These are phyloP conservation scores for Diplodus puntazzo DNA, from an alignment of 2,797 vertebrate species.

Conservation along the genomic window DNA sequence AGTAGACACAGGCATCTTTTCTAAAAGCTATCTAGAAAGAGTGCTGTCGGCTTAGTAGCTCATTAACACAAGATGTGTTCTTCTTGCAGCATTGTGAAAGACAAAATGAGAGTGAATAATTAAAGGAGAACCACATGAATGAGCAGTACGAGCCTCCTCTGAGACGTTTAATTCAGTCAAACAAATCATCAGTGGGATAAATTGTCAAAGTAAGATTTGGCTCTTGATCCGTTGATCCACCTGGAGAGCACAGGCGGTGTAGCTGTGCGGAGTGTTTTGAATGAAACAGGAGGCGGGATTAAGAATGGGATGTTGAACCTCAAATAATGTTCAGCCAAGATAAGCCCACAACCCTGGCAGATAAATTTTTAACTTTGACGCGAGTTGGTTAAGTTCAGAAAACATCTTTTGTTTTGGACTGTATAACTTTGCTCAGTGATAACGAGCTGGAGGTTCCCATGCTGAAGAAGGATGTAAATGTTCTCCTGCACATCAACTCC, in stretches of 20 bases:
- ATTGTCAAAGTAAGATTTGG: slow-evolving; percentile 2
- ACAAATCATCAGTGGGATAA: slow-evolving; percentile 20
- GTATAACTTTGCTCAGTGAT: slow-evolving; percentile 7
- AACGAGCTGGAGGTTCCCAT: not conserved
- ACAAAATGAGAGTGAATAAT: slow-evolving; percentile 45
- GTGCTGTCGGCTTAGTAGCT: slow-evolving; percentile 11
- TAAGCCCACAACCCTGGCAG: not conserved
- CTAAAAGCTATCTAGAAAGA: not conserved
- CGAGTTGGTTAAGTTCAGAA: not conserved
- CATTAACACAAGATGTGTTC: slow-evolving; percentile 32
- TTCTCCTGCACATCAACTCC: not conserved
- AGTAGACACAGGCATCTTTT: not conserved
- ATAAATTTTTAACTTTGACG: slow-evolving; percentile 30
- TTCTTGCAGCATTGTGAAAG: slow-evolving; percentile 25
- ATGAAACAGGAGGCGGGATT: not conserved
- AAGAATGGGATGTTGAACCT: not conserved
- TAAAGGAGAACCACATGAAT: slow-evolving; percentile 25
- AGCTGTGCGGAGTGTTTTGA: not conserved
- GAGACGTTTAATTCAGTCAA: slow-evolving; percentile 8
- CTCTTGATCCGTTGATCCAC: slow-evolving; percentile 11
- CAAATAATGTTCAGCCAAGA: slow-evolving; percentile 22
- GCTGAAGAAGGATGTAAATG: not conserved
- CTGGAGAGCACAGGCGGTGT: slow-evolving; percentile 1
- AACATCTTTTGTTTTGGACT: slow-evolving; percentile 12
- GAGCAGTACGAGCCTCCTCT: slow-evolving; percentile 8